Base-by-base conservation (phyloP, 2,113 vertebrate species). In the Equus quagga region DNA sequence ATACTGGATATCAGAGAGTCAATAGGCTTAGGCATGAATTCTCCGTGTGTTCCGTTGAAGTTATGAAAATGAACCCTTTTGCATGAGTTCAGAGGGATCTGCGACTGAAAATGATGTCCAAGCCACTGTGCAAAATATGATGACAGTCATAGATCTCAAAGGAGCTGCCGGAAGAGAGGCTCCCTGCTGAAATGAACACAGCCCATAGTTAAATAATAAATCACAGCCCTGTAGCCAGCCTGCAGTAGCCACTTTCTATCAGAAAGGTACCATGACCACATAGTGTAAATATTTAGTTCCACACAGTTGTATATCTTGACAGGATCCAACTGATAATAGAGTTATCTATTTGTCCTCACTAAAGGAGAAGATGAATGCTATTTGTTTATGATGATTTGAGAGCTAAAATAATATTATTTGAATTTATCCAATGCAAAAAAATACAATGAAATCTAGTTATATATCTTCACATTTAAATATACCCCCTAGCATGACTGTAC, bases 201-300 rank as follows among this genome's bases (percentile, higher is more conserved):
- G 95, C 73, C 92, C 79, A 67, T 23, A 98, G 97, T 97, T 99
- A 99, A 99, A 99, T 99, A 99, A 99, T 99, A 98, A 97, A 99
- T 99, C 98, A 99, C 69, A 98, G 96, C 28, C 91, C 93, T 91
- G 90, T 94, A 98, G 97, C 93, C 86, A 94, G 97, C 70, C 86
- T 94, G 86, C 86, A 97, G 97, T 96, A 95, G 89, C 81, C 64
- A 79, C 90, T 96, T 81, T 67, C 73, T 96, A 78, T 94, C 67
- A 6, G 88, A 98, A 97, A 96, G 58, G 75, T 58, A 79, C 92
- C 89, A 96, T 56, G 97, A 92, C 93, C 91, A 96, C 94, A 87
- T 19, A 62, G 46, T 15, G 51, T 41, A 92, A 97, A 84, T 7
- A 97, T 76, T 36, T 96, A 85, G 91, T 2, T 3, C 64, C 82